Evolutionary conservation across 1,140 invertebrate species (phyloP).

Genomic region (Zaprionus tsacasi): DNA sequence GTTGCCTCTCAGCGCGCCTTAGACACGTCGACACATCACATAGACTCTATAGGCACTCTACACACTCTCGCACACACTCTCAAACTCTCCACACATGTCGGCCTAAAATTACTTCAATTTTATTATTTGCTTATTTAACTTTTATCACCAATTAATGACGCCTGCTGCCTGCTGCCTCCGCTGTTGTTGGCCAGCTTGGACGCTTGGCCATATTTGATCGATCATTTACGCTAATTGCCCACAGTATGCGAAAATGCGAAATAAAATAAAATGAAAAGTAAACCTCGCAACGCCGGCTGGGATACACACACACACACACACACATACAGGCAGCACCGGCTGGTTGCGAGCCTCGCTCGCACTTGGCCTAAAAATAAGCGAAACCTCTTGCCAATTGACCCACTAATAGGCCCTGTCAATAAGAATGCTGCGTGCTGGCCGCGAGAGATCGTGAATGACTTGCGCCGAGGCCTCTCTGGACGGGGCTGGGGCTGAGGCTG

Average conservation of each 20-base stretch:
- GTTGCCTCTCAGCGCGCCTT: neutral
- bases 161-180: constrained; percentile 19
- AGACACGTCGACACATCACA: constrained; percentile 3
- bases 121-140: constrained; percentile 83
- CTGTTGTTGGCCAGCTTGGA: constrained; percentile 11
- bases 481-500: neutral
- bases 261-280: constrained; percentile 45
- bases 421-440: constrained; percentile 27
- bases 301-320: no score
- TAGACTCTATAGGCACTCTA: neutral
- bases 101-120: constrained; percentile 69
- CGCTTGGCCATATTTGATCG: constrained; percentile 57
- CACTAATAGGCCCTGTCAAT: constrained; percentile 77
- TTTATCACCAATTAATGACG: constrained; percentile 78
- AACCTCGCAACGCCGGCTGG: constrained; percentile 16
- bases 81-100: constrained; percentile 33
- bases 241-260: constrained; percentile 55
- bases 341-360: constrained; percentile 18
- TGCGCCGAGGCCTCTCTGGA: constrained; percentile 3
- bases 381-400: constrained; percentile 68
- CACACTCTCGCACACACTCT: neutral
- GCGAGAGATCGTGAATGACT: constrained; percentile 34
- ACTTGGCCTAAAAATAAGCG: constrained; percentile 60
- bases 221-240: constrained; percentile 70
- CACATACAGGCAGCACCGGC: neutral